Conservation (phyloP, 2,113 vertebrate genomes). For the Stigmatopora nigra region DNA sequence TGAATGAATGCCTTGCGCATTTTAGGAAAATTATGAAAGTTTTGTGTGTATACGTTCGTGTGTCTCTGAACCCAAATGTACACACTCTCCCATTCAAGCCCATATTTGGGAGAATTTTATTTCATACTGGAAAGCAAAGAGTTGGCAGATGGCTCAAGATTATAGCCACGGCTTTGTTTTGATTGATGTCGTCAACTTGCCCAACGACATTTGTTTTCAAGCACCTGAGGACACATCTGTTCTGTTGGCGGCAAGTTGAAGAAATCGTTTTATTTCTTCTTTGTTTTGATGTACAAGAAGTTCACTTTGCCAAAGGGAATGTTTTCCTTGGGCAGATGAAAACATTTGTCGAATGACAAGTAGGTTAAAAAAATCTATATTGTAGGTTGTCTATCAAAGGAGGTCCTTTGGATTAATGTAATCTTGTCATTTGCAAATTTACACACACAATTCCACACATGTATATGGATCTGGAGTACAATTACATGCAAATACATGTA, state of each 20-base stretch:
- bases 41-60: too few species aligned
- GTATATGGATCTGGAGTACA: too few species aligned
- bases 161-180: constrained; percentile 37
- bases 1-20: too few species aligned
- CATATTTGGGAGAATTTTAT: constrained; percentile 1
- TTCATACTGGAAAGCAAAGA: constrained; percentile 1
- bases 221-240: constrained; percentile 45
- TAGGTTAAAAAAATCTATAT: constrained; percentile 69
- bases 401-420: not conserved
- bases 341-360: constrained; percentile 96
- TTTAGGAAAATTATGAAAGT: too few species aligned
- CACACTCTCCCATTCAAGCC: not conserved
- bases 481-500: too few species aligned
- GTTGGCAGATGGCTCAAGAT: constrained; percentile 45
- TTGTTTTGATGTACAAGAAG: constrained; percentile 77
- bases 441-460: too few species aligned
- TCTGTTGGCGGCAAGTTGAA: constrained; percentile 24
- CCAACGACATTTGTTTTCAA: constrained; percentile 27
- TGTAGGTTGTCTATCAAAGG: not conserved
- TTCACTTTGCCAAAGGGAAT: constrained; percentile 85
- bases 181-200: constrained; percentile 42
- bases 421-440: not conserved
- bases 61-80: constrained; percentile 83
- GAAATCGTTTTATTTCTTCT: not conserved
- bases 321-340: constrained; percentile 98